phyloP scores from a whole-genome alignment of 2,113 vertebrate species.

The Percopsis transmontana region DNA sequence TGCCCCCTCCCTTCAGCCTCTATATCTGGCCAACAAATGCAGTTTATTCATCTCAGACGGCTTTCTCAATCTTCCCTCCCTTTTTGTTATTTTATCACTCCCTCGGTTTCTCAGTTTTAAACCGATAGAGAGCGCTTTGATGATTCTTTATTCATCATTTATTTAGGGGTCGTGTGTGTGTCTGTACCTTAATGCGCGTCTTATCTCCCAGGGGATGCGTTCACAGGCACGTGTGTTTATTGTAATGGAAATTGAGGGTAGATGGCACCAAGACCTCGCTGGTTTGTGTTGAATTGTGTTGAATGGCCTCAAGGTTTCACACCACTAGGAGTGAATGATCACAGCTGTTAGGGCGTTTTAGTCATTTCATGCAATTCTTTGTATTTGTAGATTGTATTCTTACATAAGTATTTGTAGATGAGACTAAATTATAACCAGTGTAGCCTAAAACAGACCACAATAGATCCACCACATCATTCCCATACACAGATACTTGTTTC shows the following conservation, averaged over 20 bases:
- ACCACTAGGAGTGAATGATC: background rate
- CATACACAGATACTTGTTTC: background rate
- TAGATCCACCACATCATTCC: no score
- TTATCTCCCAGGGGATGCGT: slow-evolving; percentile 28
- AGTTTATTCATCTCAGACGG: background rate
- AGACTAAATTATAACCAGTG: no score
- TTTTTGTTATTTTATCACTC: background rate
- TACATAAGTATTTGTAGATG: no score
- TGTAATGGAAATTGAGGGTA: slow-evolving; percentile 66
- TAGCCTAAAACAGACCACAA: no score
- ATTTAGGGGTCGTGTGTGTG: slow-evolving; percentile 11
- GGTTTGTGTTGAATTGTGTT: slow-evolving; percentile 51
- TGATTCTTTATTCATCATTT: slow-evolving; percentile 65
- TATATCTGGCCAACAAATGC: no score
- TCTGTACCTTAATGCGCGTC: background rate
- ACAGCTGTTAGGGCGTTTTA: background rate
- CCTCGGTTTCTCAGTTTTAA: background rate
- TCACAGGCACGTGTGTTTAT: slow-evolving; percentile 38
- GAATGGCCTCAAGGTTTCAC: slow-evolving; percentile 28
- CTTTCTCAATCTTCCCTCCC: background rate
- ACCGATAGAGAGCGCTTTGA: slow-evolving; percentile 44
- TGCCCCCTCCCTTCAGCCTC: background rate
- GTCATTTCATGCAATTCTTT: no score
- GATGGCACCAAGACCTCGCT: slow-evolving; percentile 50
- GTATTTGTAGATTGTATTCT: no score